Conservation (phyloP, 2,113 vertebrate genomes). For the Nestor notabilis region DNA sequence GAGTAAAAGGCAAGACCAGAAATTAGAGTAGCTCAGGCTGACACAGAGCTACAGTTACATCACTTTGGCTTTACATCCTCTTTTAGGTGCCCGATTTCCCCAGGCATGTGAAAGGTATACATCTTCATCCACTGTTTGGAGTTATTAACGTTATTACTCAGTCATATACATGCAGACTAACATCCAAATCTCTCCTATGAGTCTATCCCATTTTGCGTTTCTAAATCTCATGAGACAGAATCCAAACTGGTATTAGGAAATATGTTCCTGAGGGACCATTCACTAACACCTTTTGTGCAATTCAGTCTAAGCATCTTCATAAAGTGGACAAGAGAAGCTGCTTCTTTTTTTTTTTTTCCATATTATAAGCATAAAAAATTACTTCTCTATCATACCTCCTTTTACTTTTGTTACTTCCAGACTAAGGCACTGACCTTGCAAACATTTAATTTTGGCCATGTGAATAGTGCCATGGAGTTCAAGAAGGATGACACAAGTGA, state of each 20-base stretch:
- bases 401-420: not conserved
- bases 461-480: not conserved
- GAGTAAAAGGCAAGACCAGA: not conserved
- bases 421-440: not conserved
- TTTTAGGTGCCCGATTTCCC: not conserved
- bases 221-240: not conserved
- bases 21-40: not conserved
- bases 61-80: not conserved
- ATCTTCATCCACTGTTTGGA: not conserved
- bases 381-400: not conserved
- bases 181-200: not conserved
- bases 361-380: not conserved
- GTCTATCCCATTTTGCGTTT: not conserved
- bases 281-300: not conserved
- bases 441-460: slow-evolving; percentile 9
- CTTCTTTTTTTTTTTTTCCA: not conserved
- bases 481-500: slow-evolving; percentile 32
- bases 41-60: not conserved
- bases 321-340: not conserved
- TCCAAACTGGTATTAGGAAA: not conserved
- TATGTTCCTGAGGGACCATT: not conserved
- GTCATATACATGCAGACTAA: not conserved
- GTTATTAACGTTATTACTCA: not conserved
- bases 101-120: not conserved
- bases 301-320: not conserved